Evolutionary conservation across 2,113 vertebrate species (phyloP).

Genomic region (Romanogobio albipinnatus): DNA sequence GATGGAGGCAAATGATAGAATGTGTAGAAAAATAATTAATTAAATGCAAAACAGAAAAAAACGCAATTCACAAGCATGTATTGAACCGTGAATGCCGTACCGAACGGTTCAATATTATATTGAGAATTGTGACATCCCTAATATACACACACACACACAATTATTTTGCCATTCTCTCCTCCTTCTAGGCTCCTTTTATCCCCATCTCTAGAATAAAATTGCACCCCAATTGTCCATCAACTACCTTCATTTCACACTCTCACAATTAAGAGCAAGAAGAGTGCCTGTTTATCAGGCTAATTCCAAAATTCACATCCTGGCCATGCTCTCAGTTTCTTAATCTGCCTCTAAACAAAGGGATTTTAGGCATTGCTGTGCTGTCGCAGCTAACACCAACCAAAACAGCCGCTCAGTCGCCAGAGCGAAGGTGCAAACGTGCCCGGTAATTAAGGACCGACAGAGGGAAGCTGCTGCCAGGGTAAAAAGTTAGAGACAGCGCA

Average conservation of each 20-base stretch:
- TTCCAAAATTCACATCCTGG: conserved; percentile 79
- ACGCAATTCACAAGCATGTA: too few relatives aligned
- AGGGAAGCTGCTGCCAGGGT: conserved; percentile 20
- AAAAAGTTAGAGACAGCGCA: conserved; percentile 25
- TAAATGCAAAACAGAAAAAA: too few relatives aligned
- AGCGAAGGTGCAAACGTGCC: conserved; percentile 74
- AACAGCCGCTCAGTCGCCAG: conserved; percentile 55
- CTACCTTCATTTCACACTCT: conserved; percentile 66
- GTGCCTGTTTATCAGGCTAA: conserved; percentile 80
- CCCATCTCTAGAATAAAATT: conserved; percentile 63
- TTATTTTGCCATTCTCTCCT: too few relatives aligned
- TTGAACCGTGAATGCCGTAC: too few relatives aligned
- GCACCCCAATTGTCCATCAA: conserved; percentile 56
- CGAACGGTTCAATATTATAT: too few relatives aligned
- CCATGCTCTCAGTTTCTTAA: conserved; percentile 73
- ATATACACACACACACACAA: too few relatives aligned
- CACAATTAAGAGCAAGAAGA: conserved; percentile 73
- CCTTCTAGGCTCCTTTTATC: background rate
- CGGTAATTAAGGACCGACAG: conserved; percentile 70
- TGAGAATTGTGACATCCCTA: too few relatives aligned
- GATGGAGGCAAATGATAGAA: too few relatives aligned
- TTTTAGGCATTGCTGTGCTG: conserved; percentile 66
- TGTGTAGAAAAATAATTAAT: too few relatives aligned
- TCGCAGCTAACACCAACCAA: conserved; percentile 49
- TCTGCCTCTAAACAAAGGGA: conserved; percentile 80